A percentile compares a stretch with the other conserved stretches of the same genome.
These are phyloP conservation scores for Craterocephalus amniculus DNA, from an alignment of 2,797 vertebrate species.

Conservation along the genomic window DNA sequence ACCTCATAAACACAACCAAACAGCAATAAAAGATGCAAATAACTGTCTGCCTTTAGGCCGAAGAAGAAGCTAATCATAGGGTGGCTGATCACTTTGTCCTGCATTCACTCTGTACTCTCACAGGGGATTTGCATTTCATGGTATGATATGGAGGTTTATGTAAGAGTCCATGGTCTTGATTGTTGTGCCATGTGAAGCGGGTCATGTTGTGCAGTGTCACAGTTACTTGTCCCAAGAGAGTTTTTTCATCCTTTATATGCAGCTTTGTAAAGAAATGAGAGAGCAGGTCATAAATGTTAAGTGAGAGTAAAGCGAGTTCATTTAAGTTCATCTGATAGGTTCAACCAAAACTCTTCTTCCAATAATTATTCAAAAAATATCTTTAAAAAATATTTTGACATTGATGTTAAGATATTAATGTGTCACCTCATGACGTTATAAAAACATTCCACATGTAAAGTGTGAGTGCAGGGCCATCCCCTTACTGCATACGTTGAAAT, in stretches of 20 bases:
- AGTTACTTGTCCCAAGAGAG: conserved; percentile 20
- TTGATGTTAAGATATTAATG: too few relatives aligned
- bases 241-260: conserved; percentile 15
- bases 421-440: background rate
- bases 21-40: background rate
- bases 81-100: conserved; percentile 5
- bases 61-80: background rate
- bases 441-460: background rate
- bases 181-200: conserved; percentile 56
- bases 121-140: conserved; percentile 12
- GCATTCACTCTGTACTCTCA: conserved; percentile 1
- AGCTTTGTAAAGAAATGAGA: conserved; percentile 27
- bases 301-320: conserved; percentile 4
- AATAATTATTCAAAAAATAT: too few relatives aligned
- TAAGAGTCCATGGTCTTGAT: conserved; percentile 29
- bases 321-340: background rate
- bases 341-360: too few relatives aligned
- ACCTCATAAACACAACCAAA: background rate
- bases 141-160: conserved; percentile 32
- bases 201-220: conserved; percentile 32
- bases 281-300: conserved; percentile 2
- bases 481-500: background rate
- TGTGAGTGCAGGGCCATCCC: too few relatives aligned
- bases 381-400: background rate
- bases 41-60: conserved; percentile 1